Conservation (phyloP, 2,113 vertebrate genomes). For the Tenebrosternarchus preto region DNA sequence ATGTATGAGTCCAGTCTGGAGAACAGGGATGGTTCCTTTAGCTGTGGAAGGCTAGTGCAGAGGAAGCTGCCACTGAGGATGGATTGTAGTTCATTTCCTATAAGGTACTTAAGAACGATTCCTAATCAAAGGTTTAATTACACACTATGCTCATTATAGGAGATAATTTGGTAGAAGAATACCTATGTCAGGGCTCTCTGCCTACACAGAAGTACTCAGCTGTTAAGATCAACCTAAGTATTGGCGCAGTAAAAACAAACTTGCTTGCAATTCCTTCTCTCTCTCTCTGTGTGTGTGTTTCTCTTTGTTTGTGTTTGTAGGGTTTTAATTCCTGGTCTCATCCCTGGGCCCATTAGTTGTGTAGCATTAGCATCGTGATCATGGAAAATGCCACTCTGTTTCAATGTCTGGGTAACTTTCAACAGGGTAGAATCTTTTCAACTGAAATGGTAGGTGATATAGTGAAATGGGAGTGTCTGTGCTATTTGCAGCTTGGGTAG, state of each 20-base stretch:
- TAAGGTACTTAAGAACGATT: conserved; percentile 77
- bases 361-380: neutral
- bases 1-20: neutral
- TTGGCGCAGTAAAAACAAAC: conserved; percentile 1
- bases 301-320: neutral
- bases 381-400: neutral
- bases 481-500: neutral
- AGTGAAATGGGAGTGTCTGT: neutral
- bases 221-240: conserved; percentile 30
- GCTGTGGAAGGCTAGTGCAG: conserved; percentile 7
- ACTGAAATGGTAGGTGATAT: neutral
- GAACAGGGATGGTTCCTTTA: conserved; percentile 33
- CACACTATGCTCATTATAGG: conserved; percentile 75
- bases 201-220: conserved; percentile 27
- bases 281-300: neutral
- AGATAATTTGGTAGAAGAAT: conserved; percentile 77
- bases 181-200: conserved; percentile 56
- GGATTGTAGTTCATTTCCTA: conserved; percentile 78
- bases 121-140: conserved; percentile 82
- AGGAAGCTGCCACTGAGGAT: conserved; percentile 70
- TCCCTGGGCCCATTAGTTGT: no score
- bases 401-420: neutral
- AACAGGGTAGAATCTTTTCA: neutral
- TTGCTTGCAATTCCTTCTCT: neutral
- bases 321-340: no score